Conservation (phyloP, 2,797 vertebrate species). For the Parauchenoglanis ngamensis region DNA sequence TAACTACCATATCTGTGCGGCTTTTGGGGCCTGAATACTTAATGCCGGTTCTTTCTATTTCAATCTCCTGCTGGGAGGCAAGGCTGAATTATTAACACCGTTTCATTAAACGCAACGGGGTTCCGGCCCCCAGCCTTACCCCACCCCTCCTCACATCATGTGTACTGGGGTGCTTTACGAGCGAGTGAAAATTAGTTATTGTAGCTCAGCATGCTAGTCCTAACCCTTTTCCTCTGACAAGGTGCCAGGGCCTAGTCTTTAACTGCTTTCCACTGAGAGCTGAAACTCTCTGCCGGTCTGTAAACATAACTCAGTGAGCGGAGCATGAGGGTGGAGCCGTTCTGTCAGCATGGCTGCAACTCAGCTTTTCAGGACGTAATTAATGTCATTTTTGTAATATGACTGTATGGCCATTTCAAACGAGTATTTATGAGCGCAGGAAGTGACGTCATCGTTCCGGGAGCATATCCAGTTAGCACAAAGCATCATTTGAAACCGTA, state of each 20-base stretch:
- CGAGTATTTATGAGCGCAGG: not conserved
- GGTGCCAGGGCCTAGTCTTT: not conserved
- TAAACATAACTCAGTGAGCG: not conserved
- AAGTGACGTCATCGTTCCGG: not conserved
- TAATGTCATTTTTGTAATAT: not conserved
- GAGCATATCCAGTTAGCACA: not conserved
- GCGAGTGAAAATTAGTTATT: conserved; percentile 39
- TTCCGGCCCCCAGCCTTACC: conserved; percentile 21
- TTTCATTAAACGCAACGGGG: conserved; percentile 69
- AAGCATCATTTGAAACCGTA: not conserved
- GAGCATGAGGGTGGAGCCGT: not conserved
- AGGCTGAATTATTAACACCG: conserved; percentile 73
- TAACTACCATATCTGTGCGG: conserved; percentile 53
- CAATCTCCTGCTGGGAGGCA: conserved; percentile 57
- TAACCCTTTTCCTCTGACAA: not conserved
- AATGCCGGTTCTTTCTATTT: conserved; percentile 61
- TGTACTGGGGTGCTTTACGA: conserved; percentile 10
- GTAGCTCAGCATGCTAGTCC: not conserved
- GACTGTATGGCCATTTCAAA: not conserved
- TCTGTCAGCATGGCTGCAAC: not conserved
- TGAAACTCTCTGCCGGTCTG: not conserved
- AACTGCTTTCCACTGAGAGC: not conserved
- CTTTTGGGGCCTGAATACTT: conserved; percentile 68
- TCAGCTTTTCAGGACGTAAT: not conserved
- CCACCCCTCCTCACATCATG: not conserved